Evolutionary conservation across 2,888 invertebrate species (phyloP).

Genomic region (Chymomyza caudatula): DNA sequence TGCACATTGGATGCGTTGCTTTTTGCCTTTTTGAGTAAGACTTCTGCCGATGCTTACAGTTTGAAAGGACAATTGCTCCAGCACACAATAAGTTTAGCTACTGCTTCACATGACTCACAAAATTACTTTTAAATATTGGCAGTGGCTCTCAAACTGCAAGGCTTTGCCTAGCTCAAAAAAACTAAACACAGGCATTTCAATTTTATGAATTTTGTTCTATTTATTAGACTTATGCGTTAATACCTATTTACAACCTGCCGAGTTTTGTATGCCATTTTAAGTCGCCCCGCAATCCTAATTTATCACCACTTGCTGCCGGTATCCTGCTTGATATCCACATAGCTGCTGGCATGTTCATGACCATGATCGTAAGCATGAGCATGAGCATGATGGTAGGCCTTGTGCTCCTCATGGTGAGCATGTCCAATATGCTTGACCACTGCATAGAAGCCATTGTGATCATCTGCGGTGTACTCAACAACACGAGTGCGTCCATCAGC

Average conservation of each 20-base stretch:
- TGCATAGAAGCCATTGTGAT: conserved; percentile 79
- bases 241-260: neutral
- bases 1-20: too few species aligned
- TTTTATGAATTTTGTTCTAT: conserved; percentile 16
- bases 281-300: conserved; percentile 25
- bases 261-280: neutral
- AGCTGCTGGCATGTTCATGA: conserved; percentile 65
- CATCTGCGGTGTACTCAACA: conserved; percentile 79
- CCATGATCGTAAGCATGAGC: conserved; percentile 23
- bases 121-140: too few species aligned
- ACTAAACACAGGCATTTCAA: too few species aligned
- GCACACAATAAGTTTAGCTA: too few species aligned
- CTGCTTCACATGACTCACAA: too few species aligned
- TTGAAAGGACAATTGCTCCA: too few species aligned
- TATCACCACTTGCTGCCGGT: conserved; percentile 26
- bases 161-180: too few species aligned
- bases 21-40: too few species aligned
- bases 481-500: conserved; percentile 79
- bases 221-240: conserved; percentile 1
- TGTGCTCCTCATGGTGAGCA: conserved; percentile 63
- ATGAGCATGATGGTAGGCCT: conserved; percentile 28
- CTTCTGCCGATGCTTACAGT: too few species aligned
- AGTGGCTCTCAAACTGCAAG: neutral
- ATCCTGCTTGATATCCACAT: conserved; percentile 68
- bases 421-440: conserved; percentile 79